Evolutionary conservation across 2,797 vertebrate species (phyloP), one percentile per base, ranked within the genome.

Genomic region (Notolepis coatsorum): DNA sequence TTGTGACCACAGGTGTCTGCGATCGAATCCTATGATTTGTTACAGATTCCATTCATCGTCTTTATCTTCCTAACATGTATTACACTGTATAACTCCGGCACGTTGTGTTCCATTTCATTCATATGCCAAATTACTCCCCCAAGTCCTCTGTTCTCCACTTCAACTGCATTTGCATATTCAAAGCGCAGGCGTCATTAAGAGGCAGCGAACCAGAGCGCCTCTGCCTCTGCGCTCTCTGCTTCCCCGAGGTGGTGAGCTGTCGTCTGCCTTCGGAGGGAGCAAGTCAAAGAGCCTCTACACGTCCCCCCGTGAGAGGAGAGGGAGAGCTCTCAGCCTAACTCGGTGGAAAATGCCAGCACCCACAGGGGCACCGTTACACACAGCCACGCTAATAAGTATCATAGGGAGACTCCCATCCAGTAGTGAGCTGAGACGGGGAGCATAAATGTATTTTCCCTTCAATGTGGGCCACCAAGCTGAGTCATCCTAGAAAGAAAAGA

Each of bases 171-270:
- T 88, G 84, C 84, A 84, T 88, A 80, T 87, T 82, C 84, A 82
- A 85, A 83, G 80, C 71, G 73, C 79, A 55, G 52, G 75, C 88
- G 80, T 87, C 84, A 81, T 90, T 88, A 87, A 87, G 85, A 84
- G 48, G 81, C 84, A 86, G 63, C 81, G 80, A 83, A 85, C 82
- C 83, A 80, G 75, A 54, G 82, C 70, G 58, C 71, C 69, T 58
- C 73, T 71, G 71, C 71, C 83, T 84, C 80, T 51, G 71, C 28
- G 72, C 81, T 80, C 76, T 71, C 65, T 51, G 39, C 71, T 65
- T 82, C 84, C 82, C 77, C 51, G 73, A 85, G 86, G 81, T 61
- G 76, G 73, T 67, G 68, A 69, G 70, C 81, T 75, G 68, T 58
- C 67, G 35, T 78, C 84, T 80, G 79, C 78, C 69, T 74, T 79